phyloP scores from a whole-genome alignment of 2,888 invertebrate genomes.

The Caenorhabditis wallacei region DNA sequence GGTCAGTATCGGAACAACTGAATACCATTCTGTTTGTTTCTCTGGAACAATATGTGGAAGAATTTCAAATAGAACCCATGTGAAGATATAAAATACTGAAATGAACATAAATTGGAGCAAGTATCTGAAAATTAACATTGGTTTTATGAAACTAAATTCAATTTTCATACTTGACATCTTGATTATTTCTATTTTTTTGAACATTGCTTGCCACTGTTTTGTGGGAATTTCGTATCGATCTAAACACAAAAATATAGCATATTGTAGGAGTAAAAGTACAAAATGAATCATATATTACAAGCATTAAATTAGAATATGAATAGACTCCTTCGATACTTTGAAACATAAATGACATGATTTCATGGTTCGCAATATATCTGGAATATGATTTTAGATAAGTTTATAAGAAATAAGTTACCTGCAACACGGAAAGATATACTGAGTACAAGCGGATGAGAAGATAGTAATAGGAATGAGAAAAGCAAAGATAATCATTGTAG shows the following conservation, averaged over 20 bases:
- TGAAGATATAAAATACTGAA: slow-evolving; percentile 61
- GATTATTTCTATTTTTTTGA: background rate
- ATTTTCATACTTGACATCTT: background rate
- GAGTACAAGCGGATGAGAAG: slow-evolving; percentile 2
- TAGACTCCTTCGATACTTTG: slow-evolving; percentile 12
- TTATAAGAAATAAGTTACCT: background rate
- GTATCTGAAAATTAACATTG: slow-evolving; percentile 18
- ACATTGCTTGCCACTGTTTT: background rate
- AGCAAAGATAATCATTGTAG: slow-evolving; percentile 12
- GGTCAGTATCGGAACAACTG: slow-evolving; percentile 48
- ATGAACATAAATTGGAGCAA: slow-evolving; percentile 65
- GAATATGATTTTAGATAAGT: background rate
- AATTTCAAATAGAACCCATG: slow-evolving; percentile 65
- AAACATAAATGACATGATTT: slow-evolving; percentile 26
- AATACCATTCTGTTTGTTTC: slow-evolving; percentile 49
- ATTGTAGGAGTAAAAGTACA: background rate
- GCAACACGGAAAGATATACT: slow-evolving; percentile 44
- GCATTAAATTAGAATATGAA: slow-evolving; percentile 31
- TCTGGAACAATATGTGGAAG: slow-evolving; percentile 61
- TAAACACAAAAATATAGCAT: slow-evolving; percentile 26
- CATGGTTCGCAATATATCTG: slow-evolving; percentile 29
- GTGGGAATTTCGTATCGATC: background rate
- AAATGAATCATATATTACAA: slow-evolving; percentile 12
- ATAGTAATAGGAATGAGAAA: slow-evolving; percentile 1
- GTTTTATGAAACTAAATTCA: background rate